Base-by-base conservation (phyloP, 2,888 invertebrate species). In the Hanleya hanleyi region DNA sequence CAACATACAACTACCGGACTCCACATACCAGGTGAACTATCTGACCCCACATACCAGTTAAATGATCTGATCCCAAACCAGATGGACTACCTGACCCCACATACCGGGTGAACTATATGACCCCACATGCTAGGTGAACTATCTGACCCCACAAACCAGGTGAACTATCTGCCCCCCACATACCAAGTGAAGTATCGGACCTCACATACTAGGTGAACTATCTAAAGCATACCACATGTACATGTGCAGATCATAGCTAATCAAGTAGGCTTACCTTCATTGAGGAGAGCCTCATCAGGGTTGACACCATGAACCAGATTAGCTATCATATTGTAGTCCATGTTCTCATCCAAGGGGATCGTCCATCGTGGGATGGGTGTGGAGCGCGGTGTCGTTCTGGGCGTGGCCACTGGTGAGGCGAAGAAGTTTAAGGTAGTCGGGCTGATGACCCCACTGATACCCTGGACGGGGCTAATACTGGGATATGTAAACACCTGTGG, bases 401-500 rank as follows among this genome's bases (percentile, higher is more conserved):
- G 94, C 81, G 94, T 93, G 86, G 94, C 93, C 88, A 92, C 90
- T 79, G 95, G 94, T 7, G 96, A 95, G 37, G 93, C 91, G 89
- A 96, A 95, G 89, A 96, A 93, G 90, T 95, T 95, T 88, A 96
- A 93, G 89, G 96, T 96, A 86, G 96, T 96, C 84, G 96, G 96
- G 89, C 95, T 96, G 90, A 96, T 95, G 85, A 96, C 95, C 81
- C 96, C 96, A 83, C 92, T 92, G 89, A 96, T 94, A 93, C 95
- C 94, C 78, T 94, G 93, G 84, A 94, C 95, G 88, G 96, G 95
- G 88, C 95, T 95, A 88, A 96, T 94, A 87, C 94, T 94, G 80
- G 97, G 95, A 92, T 97, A 97, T 84, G 96, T 96, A 93, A 97
- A 96, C 87, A 98, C 94, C 97, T 97, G 93, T 18, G 91, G 90